phyloP scores from a whole-genome alignment of 2,888 invertebrate genomes.

The Halocaridina rubra region DNA sequence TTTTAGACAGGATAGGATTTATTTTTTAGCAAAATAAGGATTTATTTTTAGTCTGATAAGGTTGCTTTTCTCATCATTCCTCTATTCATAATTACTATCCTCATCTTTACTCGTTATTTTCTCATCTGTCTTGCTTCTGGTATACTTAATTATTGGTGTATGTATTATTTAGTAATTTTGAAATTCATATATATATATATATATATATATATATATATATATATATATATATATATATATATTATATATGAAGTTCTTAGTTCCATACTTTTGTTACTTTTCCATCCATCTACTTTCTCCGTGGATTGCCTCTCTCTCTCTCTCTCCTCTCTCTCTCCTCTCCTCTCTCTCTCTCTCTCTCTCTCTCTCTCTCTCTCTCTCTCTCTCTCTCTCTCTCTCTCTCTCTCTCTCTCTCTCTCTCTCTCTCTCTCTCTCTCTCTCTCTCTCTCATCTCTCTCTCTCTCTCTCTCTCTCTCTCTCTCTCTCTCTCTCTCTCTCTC shows the following conservation, averaged over 20 bases:
- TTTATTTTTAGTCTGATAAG: no score
- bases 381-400: background rate
- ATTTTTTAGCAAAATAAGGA: no score
- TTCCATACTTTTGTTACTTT: background rate
- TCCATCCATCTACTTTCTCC: background rate
- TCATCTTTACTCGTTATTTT: background rate
- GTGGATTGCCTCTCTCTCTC: background rate
- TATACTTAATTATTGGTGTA: background rate
- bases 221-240: constrained; percentile 7
- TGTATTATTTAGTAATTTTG: background rate
- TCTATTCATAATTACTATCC: background rate
- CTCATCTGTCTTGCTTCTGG: background rate
- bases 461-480: background rate
- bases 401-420: background rate
- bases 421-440: background rate
- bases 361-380: background rate
- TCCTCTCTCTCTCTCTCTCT: background rate
- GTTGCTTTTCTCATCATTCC: no score
- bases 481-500: background rate
- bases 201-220: background rate
- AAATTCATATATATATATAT: background rate
- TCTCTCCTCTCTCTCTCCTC: background rate
- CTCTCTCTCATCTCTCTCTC: background rate
- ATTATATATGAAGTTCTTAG: background rate
- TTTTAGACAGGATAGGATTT: no score